These are phyloP conservation scores for Rhinophrynus dorsalis DNA, from an alignment of 2,797 vertebrate species.

Conservation along the genomic window DNA sequence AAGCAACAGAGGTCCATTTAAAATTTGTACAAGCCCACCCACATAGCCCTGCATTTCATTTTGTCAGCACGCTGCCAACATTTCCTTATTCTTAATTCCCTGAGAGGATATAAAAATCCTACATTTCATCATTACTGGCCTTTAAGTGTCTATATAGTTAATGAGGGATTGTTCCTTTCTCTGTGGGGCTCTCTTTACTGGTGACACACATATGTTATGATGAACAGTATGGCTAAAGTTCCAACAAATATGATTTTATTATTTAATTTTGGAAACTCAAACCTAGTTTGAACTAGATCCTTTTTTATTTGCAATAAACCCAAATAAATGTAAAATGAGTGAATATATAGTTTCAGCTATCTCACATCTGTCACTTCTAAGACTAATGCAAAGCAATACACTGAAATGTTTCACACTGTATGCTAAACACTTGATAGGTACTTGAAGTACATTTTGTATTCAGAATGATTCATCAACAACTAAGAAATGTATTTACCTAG, in stretches of 20 bases:
- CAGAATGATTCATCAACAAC: too few relatives aligned
- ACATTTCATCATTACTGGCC: conserved; percentile 35
- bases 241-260: neutral
- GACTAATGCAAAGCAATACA: too few relatives aligned
- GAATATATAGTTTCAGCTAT: too few relatives aligned
- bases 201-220: conserved; percentile 21
- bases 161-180: conserved; percentile 30
- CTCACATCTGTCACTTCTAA: too few relatives aligned
- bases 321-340: too few relatives aligned
- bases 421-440: too few relatives aligned
- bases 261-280: neutral
- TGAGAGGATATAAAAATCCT: conserved; percentile 42
- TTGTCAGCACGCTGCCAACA: conserved; percentile 36
- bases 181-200: conserved; percentile 6
- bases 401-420: too few relatives aligned
- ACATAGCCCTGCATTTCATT: conserved; percentile 29
- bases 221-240: neutral
- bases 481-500: too few relatives aligned
- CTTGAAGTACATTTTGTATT: too few relatives aligned
- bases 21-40: conserved; percentile 35
- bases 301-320: too few relatives aligned
- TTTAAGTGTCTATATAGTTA: conserved; percentile 40
- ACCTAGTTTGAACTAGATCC: too few relatives aligned
- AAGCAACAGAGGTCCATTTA: conserved; percentile 19
- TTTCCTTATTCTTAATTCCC: conserved; percentile 34